Percentiles rank a stretch among this genome's conserved stretches.
These are phyloP conservation scores for Caenorhabditis panamensis DNA, from an alignment of 2,888 invertebrate species.

Conservation along the genomic window DNA sequence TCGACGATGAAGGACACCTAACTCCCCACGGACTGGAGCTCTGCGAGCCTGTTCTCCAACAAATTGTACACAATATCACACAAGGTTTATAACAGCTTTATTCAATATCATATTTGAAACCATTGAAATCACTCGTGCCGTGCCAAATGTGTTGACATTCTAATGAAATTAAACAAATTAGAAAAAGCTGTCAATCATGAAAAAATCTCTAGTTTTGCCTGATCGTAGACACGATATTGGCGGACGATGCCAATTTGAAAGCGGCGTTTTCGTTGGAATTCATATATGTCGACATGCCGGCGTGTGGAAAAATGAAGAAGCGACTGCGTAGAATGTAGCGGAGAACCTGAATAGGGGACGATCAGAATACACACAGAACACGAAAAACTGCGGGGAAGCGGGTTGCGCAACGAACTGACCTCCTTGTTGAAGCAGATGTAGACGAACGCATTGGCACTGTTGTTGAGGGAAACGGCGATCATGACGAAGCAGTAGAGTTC, in stretches of 20 bases:
- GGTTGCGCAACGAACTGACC: slow-evolving; percentile 23
- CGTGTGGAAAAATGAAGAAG: slow-evolving; percentile 19
- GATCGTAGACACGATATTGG: slow-evolving; percentile 21
- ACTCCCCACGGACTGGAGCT: slow-evolving; percentile 32
- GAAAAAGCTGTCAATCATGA: too few species aligned
- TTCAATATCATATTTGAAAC: too few species aligned
- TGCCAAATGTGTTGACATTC: too few species aligned
- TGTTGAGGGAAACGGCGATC: slow-evolving; percentile 59
- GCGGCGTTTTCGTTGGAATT: slow-evolving; percentile 7
- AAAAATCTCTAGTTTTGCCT: slow-evolving; percentile 7
- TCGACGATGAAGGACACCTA: slow-evolving; percentile 49
- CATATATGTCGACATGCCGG: not conserved
- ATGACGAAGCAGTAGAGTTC: slow-evolving; percentile 54
- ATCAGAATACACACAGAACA: not conserved
- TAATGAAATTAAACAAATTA: too few species aligned
- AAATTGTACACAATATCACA: slow-evolving; percentile 9
- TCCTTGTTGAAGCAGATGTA: slow-evolving; percentile 61
- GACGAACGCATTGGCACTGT: slow-evolving; percentile 57
- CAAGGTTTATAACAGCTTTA: too few species aligned
- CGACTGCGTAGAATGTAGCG: slow-evolving; percentile 31
- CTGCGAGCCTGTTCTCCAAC: slow-evolving; percentile 23
- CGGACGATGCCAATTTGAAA: slow-evolving; percentile 23
- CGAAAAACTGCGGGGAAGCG: not conserved
- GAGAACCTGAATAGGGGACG: slow-evolving; percentile 5
- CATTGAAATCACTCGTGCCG: too few species aligned